Base-by-base conservation (phyloP, 2,797 vertebrate genomes). In the Rhinogobio ventralis region DNA sequence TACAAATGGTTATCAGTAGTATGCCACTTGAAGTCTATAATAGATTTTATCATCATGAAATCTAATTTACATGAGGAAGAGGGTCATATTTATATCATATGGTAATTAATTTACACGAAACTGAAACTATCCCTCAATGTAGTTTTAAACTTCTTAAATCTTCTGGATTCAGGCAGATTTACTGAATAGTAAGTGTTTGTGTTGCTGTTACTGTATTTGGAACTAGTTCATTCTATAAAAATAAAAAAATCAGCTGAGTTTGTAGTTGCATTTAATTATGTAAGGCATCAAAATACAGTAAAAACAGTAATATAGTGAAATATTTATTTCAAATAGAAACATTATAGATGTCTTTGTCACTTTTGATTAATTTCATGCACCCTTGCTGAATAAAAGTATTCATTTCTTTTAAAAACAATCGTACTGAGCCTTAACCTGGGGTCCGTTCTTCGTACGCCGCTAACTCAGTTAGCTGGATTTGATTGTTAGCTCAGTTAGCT, bases 171-270 rank as follows among this genome's bases (percentile, higher is more conserved):
- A 6, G 45, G 45, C 7, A 19, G 25, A 73, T 30, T 73, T 30
- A 49, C 45, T 5, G 45, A 49, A 6, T 51, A 45, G 23, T 45
- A 46, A 49, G 71, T 49, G 46, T 30, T 45, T 69, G 2, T n/a
- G 10, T 42, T 69, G 36, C 8, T 49, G 15, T 49, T 72, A 28
- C 3, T 71, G 39, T 7, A 46, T 46, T n/a, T 17, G 9, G 10
- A 73, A 51, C 25, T 73, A 30, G 17, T 73, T 73, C 19, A 19
- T 73, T 73, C 25, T n/a, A n/a, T n/a, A n/a, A n/a, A n/a, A n/a
- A n/a, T n/a, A n/a, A n/a, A n/a, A n/a, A n/a, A n/a, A n/a, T n/a
- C 36, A 7, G n/a, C 10, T 20, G 33, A 13, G 10, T 53, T 55
- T 55, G 7, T 55, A 46, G n/a, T 46, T 30, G 25, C 8, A 19